Conservation (phyloP, 2,113 vertebrate genomes). For the Entosphenus tridentatus region DNA sequence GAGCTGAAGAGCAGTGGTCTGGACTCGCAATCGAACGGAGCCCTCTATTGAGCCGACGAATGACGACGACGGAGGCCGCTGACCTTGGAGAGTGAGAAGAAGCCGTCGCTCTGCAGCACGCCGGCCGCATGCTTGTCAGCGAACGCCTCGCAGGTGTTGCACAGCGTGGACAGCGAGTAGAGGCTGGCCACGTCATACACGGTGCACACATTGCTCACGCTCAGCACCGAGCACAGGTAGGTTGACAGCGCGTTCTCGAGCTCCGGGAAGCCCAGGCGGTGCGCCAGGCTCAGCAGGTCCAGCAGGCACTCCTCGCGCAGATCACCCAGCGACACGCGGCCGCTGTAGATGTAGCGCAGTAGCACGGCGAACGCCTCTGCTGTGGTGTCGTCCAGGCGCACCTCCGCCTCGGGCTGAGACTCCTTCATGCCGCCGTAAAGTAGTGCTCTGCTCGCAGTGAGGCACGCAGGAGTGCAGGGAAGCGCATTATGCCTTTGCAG, state of each 20-base stretch:
- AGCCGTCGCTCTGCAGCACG: constrained; percentile 62
- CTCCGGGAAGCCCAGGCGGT: constrained; percentile 84
- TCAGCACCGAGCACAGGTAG: constrained; percentile 78
- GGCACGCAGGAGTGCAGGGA: background rate
- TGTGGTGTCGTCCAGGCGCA: constrained; percentile 65
- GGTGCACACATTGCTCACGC: constrained; percentile 80
- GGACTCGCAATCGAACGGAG: no score
- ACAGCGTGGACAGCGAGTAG: constrained; percentile 56
- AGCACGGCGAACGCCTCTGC: constrained; percentile 88
- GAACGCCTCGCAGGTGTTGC: constrained; percentile 67
- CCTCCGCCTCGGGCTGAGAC: constrained; percentile 77
- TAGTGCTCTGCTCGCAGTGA: constrained; percentile 36
- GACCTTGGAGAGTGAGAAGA: constrained; percentile 75
- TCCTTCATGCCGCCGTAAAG: constrained; percentile 89
- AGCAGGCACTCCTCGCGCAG: constrained; percentile 76
- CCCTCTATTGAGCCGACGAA: no score
- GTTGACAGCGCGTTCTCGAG: constrained; percentile 81
- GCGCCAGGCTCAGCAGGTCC: constrained; percentile 77
- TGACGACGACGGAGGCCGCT: background rate
- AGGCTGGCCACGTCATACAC: constrained; percentile 90
- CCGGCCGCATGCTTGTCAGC: constrained; percentile 85
- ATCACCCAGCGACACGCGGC: constrained; percentile 60
- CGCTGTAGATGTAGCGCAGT: constrained; percentile 81
- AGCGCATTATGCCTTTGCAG: no score
- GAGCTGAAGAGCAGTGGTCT: no score